These are phyloP conservation scores for Plagodis pulveraria DNA, from an alignment of 2,888 invertebrate genomes.

Conservation along the genomic window DNA sequence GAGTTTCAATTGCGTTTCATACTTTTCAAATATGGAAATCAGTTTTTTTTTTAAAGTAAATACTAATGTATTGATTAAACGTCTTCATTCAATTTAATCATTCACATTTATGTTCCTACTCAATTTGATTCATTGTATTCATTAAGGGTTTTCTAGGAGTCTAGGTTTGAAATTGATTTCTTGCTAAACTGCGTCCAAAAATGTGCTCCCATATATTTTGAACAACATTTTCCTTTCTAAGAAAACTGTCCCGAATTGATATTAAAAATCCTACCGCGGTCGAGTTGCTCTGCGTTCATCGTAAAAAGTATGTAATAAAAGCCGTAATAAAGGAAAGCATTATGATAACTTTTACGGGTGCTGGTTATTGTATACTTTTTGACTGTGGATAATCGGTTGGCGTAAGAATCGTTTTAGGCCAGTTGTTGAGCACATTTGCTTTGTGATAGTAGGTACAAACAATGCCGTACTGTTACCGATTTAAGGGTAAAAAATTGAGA, in stretches of 20 bases:
- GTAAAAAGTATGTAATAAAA: conserved; percentile 50
- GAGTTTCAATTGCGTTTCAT: no score
- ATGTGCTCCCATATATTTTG: conserved; percentile 12
- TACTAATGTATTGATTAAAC: no score
- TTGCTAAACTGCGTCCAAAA: conserved; percentile 1
- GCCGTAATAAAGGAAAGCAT: conserved; percentile 54
- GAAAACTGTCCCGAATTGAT: conserved; percentile 38
- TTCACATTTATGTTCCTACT: no score
- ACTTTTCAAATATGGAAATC: no score
- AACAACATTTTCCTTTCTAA: conserved; percentile 20
- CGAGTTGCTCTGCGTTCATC: conserved; percentile 36
- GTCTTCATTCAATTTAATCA: no score
- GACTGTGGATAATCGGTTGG: conserved; percentile 7
- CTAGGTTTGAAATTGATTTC: no score
- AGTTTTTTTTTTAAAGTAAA: no score
- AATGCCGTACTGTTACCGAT: no score
- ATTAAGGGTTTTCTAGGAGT: no score
- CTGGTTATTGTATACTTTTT: conserved; percentile 43
- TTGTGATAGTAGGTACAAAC: not conserved
- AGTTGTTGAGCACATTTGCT: not conserved
- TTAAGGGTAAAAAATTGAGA: no score
- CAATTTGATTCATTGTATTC: no score
- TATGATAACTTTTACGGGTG: conserved; percentile 51
- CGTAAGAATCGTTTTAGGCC: no score
- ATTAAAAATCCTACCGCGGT: conserved; percentile 41